Evolutionary conservation across 1,140 invertebrate species (phyloP), one percentile per base, ranked within the genome.

Genomic region (Pteromalus puparum): DNA sequence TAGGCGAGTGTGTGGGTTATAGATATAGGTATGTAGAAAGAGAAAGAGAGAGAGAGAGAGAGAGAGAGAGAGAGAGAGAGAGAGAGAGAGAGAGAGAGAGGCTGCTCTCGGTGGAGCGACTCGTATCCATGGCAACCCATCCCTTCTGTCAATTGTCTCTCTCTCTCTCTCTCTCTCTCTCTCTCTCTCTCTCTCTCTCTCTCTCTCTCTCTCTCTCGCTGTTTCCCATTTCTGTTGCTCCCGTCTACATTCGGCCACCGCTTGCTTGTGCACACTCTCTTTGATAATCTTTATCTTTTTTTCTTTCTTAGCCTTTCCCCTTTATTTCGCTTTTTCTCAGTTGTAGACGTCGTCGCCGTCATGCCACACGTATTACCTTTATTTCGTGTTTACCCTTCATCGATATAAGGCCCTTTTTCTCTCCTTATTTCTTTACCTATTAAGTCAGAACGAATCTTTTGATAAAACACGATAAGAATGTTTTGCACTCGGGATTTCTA

Each of bases 41-140:
- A n/a, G n/a, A n/a, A n/a, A n/a, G n/a, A 21, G 30, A 34, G 30
- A 0, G 0, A 79, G 78, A 74, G 42, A 65, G 65, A 73, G 53
- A 48, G 38, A 26, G 46, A 78, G 65, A 78, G 34, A 75, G 48
- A 78, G 34, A 75, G 76, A 74, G 48, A 75, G 78, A 81, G 65
- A 75, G 79, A 72, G 42, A 70, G 30, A 77, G 77, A 85, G 83
- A 13, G n/a, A 65, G 46, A 42, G 38, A 61, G 15, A 18, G 26
- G 28, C 28, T 30, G 70, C 75, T 84, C 65, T 68, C 15, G 28
- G 80, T 65, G 24, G 46, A 85, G 89, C 88, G 88, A 90, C 90
- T 90, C 88, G 92, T 92, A 91, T 88, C 91, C 90, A 87, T 90
- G 88, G 90, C 83, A 90, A 92, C 92, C 85, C 86, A 88, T 89